Base-by-base conservation (phyloP, 1,140 invertebrate species). In the Episyrphus balteatus region DNA sequence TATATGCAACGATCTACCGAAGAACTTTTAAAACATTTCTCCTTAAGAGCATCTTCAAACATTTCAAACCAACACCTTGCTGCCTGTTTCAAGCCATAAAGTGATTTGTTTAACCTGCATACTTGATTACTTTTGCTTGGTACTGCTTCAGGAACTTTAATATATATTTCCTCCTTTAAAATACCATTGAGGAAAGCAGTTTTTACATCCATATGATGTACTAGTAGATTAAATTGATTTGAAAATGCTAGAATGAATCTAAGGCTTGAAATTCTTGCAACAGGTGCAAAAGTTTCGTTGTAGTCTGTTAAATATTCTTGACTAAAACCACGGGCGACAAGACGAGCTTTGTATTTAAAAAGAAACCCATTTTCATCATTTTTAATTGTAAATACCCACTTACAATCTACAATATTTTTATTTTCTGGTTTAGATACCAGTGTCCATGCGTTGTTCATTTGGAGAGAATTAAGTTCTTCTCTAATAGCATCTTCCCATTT, bases 31-130 rank as follows among this genome's bases (percentile, higher is more conserved):
- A 62, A 62, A 32, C 57, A 55, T 15, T 49, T 47, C 26, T 57
- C 47, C 48, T 51, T 55, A 30, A 65, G 48, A 36, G 43, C 42
- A 36, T 54, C 15, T 21, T 65, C 49, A 53, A 65, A 57, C 3
- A 43, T 43, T 53, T 61, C 45, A 51, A 53, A 59, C 59, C 60
- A 63, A 37, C 55, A 56, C 47, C 56, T 50, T 40, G 66, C 59
- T 19, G 66, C 51, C 50, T 72, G 68, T 57, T 71, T 69, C 14
- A 72, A 52, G 1, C 65, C 68, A 53, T 72, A 72, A 14, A 71
- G 45, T 32, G 59, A 53, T 51, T 65, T 69, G 34, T 67, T 65
- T 33, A 72, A 50, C 53, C 50, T 63, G 44, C 57, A 65, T 26
- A 64, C 48, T 39, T 55, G 17, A 33, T 56, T 49, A 44, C 15